phyloP scores from a whole-genome alignment of 2,113 vertebrate species.

The Megaceryle torquata region DNA sequence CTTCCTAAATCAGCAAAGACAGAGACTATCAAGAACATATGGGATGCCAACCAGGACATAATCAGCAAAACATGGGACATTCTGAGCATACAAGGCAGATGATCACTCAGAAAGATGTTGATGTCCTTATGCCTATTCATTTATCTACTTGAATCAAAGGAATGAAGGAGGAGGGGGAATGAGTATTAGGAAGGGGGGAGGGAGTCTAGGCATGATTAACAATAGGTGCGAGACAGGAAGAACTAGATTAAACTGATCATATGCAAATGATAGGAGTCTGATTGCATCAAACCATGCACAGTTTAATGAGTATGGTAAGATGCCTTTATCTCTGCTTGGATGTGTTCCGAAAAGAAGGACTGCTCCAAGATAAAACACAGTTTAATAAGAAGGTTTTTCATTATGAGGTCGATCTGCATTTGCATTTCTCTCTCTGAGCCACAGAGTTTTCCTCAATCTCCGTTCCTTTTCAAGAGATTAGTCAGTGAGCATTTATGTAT shows the following conservation, averaged over 20 bases:
- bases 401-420: slow-evolving; percentile 67
- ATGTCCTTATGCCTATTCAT: slow-evolving; percentile 73
- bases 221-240: slow-evolving; percentile 79
- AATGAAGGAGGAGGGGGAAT: slow-evolving; percentile 35
- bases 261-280: slow-evolving; percentile 79
- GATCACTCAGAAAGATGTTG: slow-evolving; percentile 75
- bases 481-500: slow-evolving; percentile 56
- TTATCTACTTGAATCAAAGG: slow-evolving; percentile 76
- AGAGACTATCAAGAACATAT: slow-evolving; percentile 50
- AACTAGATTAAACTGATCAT: slow-evolving; percentile 80
- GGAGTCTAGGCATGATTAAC: slow-evolving; percentile 72
- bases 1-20: slow-evolving; percentile 57
- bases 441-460: slow-evolving; percentile 41
- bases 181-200: slow-evolving; percentile 3
- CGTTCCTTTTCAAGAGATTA: slow-evolving; percentile 50
- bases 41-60: slow-evolving; percentile 53
- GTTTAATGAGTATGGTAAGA: slow-evolving; percentile 78
- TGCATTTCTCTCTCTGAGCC: slow-evolving; percentile 65
- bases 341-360: slow-evolving; percentile 72
- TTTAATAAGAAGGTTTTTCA: slow-evolving; percentile 80
- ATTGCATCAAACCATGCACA: slow-evolving; percentile 78
- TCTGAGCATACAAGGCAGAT: slow-evolving; percentile 30
- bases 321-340: slow-evolving; percentile 78
- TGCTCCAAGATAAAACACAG: slow-evolving; percentile 74
- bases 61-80: slow-evolving; percentile 58